Conservation (phyloP, 2,888 invertebrate genomes). For the Synanthedon tipuliformis region DNA sequence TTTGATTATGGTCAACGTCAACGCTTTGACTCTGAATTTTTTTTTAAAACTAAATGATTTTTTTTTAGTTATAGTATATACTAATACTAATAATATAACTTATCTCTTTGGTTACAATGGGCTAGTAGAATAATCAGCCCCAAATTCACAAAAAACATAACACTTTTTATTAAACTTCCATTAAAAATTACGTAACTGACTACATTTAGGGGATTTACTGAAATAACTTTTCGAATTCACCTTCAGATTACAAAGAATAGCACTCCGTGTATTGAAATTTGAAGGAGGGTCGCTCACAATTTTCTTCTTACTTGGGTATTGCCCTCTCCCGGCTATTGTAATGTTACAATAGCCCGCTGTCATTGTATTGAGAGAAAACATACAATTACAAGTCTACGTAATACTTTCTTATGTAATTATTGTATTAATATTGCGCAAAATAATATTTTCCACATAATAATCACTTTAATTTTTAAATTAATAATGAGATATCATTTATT, state of each 20-base stretch:
- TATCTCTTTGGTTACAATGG: background rate
- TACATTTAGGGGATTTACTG: background rate
- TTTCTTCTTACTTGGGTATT: slow-evolving; percentile 1
- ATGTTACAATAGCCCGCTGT: background rate
- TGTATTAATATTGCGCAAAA: too few species aligned
- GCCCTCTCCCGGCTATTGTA: background rate
- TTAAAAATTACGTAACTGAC: too few species aligned
- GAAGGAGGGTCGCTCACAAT: slow-evolving; percentile 5
- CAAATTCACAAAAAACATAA: too few species aligned
- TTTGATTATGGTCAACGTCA: too few species aligned
- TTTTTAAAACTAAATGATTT: too few species aligned
- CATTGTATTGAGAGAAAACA: background rate
- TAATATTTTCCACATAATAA: too few species aligned
- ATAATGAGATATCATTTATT: too few species aligned
- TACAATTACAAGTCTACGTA: background rate
- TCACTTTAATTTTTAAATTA: too few species aligned
- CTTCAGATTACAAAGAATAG: slow-evolving; percentile 19
- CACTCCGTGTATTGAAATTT: slow-evolving; percentile 21
- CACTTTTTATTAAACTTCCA: too few species aligned
- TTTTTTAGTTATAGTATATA: background rate
- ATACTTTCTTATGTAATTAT: too few species aligned
- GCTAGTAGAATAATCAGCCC: too few species aligned
- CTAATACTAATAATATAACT: background rate
- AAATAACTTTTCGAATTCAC: slow-evolving; percentile 3
- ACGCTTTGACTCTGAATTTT: too few species aligned